Base-by-base conservation (phyloP, 2,797 vertebrate genomes). In the Pterois miles region DNA sequence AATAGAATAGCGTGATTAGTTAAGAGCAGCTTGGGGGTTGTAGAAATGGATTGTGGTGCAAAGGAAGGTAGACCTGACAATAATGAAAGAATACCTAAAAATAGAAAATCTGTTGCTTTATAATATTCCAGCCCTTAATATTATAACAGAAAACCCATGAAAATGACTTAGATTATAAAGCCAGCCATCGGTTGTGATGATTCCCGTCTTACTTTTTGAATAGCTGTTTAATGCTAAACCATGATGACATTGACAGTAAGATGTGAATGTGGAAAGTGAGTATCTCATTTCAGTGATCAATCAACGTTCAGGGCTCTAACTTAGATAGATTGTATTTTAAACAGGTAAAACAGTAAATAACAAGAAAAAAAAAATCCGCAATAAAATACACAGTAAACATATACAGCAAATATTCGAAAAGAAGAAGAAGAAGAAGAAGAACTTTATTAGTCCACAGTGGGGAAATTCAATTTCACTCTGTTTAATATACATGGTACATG, bases 1-100 rank as follows among this genome's bases (percentile, higher is more conserved):
- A 88, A 81, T 56, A 60, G 64, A 81, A 74, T 52, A 53, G 67
- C 29, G 46, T 52, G 54, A 77, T 82, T 80, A 71, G 22, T 65
- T 76, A 71, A 56, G 60, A 81, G 65, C 58, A 71, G 56, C 60
- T 66, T 2, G 3, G 25, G 29, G 57, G 52, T 56, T 33, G 46
- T 22, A 50, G 71, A 59, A 81, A 50, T 70, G 13, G 38, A 76
- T 53, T 59, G 20, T 48, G 56, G 25, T 23, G 31, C 64, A 72
- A 53, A 65, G n/a, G 43, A 66, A 63, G 27, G 59, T 4, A 22
- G 33, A 34, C 29, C 18, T 27, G 16, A 65, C 10, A 65, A 65
- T 57, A 63, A 67, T 56, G 20, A 76, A 54, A 52, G 27, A 58
- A 40, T 69, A 62, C 69, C 69, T 8, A 38, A 3, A 67, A 43